Evolutionary conservation across 2,113 vertebrate genomes (phyloP).

Genomic region (Stercorarius parasiticus): DNA sequence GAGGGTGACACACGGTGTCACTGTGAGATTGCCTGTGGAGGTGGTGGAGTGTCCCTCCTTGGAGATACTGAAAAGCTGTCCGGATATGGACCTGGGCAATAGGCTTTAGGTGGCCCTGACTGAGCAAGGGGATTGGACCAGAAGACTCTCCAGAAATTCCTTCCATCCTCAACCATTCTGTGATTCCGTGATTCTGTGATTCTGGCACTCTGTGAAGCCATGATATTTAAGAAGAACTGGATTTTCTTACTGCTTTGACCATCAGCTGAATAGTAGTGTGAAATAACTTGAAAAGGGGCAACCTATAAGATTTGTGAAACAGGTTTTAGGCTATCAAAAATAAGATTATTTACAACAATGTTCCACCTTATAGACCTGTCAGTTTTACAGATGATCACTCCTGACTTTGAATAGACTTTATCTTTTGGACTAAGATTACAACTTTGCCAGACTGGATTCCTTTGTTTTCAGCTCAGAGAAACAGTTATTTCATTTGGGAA

Average conservation of each 20-base stretch:
- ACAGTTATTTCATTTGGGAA: background rate
- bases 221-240: background rate
- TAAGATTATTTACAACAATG: too few species aligned
- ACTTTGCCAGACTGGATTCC: background rate
- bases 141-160: background rate
- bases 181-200: too few species aligned
- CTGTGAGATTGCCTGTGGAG: background rate
- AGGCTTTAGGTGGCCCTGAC: background rate
- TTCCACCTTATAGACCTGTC: background rate
- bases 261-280: background rate
- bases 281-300: background rate
- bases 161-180: too few species aligned
- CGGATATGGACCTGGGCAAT: background rate
- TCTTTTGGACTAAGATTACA: background rate
- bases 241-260: background rate
- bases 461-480: background rate
- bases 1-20: background rate
- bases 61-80: background rate
- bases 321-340: background rate
- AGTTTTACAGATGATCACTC: background rate
- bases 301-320: background rate
- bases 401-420: background rate
- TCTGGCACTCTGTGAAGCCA: background rate
- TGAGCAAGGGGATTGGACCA: background rate
- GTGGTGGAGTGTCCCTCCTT: rapidly evolving